Conservation (phyloP, 2,797 vertebrate genomes). For the Tapirus indicus region DNA sequence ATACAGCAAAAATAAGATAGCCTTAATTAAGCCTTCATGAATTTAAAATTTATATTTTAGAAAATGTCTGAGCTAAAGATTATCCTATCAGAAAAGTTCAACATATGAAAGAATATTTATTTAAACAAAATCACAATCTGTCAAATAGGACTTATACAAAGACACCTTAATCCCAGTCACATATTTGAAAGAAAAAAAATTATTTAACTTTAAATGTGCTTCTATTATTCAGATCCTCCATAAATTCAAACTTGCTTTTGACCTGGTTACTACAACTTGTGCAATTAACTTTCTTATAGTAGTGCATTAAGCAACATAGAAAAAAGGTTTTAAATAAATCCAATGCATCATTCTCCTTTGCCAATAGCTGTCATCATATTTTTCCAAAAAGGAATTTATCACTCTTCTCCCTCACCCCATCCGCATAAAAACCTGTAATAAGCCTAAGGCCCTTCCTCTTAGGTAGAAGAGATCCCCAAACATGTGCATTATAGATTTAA, state of each 20-base stretch:
- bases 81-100: slow-evolving; percentile 27
- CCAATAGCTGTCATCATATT: not conserved
- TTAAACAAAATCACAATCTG: slow-evolving; percentile 49
- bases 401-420: not conserved
- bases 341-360: not conserved
- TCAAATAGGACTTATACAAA: slow-evolving; percentile 13
- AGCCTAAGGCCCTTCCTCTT: not conserved
- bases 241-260: slow-evolving; percentile 40
- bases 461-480: not conserved
- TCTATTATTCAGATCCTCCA: slow-evolving; percentile 35
- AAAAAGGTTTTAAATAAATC: not conserved
- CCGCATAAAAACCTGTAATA: not conserved
- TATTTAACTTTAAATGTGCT: not conserved
- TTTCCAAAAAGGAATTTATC: slow-evolving; percentile 46
- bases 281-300: not conserved
- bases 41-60: slow-evolving; percentile 21
- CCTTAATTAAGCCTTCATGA: slow-evolving; percentile 35
- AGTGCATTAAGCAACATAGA: not conserved
- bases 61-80: slow-evolving; percentile 50
- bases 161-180: not conserved
- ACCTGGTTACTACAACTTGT: not conserved
- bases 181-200: slow-evolving; percentile 45
- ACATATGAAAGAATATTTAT: slow-evolving; percentile 29
- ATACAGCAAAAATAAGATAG: slow-evolving; percentile 39
- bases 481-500: not conserved